phyloP scores from a whole-genome alignment of 2,113 vertebrate species.

The Psammodynastes pulverulentus region DNA sequence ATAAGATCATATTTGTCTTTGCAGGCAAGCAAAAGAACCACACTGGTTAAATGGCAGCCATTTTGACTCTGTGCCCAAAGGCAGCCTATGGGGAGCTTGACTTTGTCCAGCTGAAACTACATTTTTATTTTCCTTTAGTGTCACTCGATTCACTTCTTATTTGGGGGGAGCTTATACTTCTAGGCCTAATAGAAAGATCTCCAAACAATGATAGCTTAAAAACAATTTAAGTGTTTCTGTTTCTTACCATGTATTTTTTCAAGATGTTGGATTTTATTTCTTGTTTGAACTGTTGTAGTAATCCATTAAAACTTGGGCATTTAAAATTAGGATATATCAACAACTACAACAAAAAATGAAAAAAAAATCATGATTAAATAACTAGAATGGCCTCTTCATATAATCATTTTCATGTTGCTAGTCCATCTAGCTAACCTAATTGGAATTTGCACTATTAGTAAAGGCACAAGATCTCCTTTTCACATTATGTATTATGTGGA shows the following conservation, averaged over 20 bases:
- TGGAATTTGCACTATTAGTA: neutral
- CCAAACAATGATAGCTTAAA: neutral
- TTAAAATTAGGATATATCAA: conserved; percentile 63
- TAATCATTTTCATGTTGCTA: neutral
- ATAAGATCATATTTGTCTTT: neutral
- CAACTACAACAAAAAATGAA: conserved; percentile 57
- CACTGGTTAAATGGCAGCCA: neutral
- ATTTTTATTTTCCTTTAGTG: neutral
- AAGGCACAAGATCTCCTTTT: neutral
- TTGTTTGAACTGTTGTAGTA: conserved; percentile 64
- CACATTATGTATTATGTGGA: neutral
- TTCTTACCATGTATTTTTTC: conserved; percentile 66
- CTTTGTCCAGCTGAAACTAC: neutral
- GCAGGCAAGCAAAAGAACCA: neutral
- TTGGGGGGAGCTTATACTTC: neutral
- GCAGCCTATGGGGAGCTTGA: neutral
- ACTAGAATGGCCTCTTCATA: neutral
- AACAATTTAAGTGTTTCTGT: neutral
- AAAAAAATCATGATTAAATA: neutral
- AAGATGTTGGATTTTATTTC: conserved; percentile 61
- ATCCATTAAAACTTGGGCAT: conserved; percentile 67
- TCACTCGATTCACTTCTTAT: neutral
- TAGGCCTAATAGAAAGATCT: neutral
- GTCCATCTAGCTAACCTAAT: neutral
- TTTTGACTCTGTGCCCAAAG: neutral